phyloP scores from a whole-genome alignment of 2,888 invertebrate genomes.

The Clostera curtula region DNA sequence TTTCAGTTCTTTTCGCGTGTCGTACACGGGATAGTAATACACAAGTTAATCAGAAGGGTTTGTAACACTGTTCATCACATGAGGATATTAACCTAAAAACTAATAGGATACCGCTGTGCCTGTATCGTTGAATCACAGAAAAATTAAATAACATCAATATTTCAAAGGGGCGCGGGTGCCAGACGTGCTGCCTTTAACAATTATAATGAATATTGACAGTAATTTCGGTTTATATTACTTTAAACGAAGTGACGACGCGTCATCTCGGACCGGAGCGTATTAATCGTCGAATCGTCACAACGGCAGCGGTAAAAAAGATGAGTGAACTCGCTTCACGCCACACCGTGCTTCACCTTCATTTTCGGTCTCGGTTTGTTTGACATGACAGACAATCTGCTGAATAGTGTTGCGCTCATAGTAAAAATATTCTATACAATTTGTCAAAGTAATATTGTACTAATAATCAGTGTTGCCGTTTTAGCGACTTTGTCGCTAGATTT shows the following conservation, averaged over 20 bases:
- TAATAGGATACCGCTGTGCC: constrained; percentile 46
- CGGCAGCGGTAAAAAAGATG: constrained; percentile 38
- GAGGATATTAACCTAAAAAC: constrained; percentile 61
- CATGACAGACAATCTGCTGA: constrained; percentile 21
- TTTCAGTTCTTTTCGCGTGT: no score
- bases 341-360: constrained; percentile 38
- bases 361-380: constrained; percentile 16
- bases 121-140: constrained; percentile 66
- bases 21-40: no score
- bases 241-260: constrained; percentile 55
- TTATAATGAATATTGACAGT: constrained; percentile 48
- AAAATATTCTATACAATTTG: no score
- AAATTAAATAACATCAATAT: constrained; percentile 52
- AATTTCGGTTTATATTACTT: constrained; percentile 51
- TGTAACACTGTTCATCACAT: constrained; percentile 60
- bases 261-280: constrained; percentile 38
- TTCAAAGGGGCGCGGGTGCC: constrained; percentile 36
- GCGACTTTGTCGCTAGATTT: no score
- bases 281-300: constrained; percentile 32
- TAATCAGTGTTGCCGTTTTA: no score
- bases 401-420: constrained; percentile 4
- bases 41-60: no score
- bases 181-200: constrained; percentile 47
- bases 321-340: constrained; percentile 47
- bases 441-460: no score